Evolutionary conservation across 2,113 vertebrate genomes (phyloP).

Genomic region (Neodontobutis hainanensis): DNA sequence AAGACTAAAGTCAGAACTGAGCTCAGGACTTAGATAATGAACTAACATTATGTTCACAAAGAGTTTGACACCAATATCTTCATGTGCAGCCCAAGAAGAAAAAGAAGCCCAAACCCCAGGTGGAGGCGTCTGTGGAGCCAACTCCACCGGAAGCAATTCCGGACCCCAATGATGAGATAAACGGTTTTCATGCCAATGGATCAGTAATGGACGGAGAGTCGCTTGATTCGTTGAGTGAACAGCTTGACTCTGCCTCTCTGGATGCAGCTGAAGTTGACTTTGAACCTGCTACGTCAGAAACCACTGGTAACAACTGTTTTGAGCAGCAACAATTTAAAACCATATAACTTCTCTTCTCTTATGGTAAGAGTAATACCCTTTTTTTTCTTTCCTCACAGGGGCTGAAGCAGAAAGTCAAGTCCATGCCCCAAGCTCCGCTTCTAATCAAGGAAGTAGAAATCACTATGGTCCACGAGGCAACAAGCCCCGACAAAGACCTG

Average conservation of each 20-base stretch:
- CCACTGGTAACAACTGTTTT: slow-evolving; percentile 75
- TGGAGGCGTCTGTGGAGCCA: slow-evolving; percentile 70
- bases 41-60: background rate
- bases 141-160: slow-evolving; percentile 52
- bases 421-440: slow-evolving; percentile 72
- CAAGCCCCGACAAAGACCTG: slow-evolving; percentile 76
- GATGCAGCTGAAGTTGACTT: slow-evolving; percentile 88
- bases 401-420: slow-evolving; percentile 77
- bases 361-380: background rate
- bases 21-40: background rate
- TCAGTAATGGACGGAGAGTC: slow-evolving; percentile 86
- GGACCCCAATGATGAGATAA: slow-evolving; percentile 81
- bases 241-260: slow-evolving; percentile 87
- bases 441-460: slow-evolving; percentile 61
- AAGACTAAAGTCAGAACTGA: background rate
- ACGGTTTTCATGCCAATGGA: slow-evolving; percentile 91
- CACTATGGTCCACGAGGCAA: slow-evolving; percentile 70
- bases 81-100: slow-evolving; percentile 87
- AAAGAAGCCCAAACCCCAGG: slow-evolving; percentile 92
- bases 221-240: slow-evolving; percentile 91
- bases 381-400: slow-evolving; percentile 71
- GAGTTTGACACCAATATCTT: slow-evolving; percentile 23
- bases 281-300: slow-evolving; percentile 75
- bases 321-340: no score
- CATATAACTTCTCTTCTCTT: background rate